Evolutionary conservation across 2,888 invertebrate genomes (phyloP).

Genomic region (Beris morrisii): DNA sequence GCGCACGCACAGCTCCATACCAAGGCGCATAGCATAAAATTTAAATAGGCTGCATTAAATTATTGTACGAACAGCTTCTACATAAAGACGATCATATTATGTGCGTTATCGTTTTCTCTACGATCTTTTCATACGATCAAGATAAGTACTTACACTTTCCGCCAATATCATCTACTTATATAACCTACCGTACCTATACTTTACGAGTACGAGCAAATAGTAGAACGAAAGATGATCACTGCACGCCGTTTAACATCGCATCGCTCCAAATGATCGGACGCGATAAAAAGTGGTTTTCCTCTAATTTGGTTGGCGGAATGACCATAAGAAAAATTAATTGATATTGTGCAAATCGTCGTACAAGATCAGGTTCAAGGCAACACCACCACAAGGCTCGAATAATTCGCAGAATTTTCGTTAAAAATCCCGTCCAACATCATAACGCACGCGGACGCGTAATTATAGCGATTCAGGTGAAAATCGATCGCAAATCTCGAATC

Average conservation of each 20-base stretch:
- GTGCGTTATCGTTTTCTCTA: no score
- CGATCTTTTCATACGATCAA: slow-evolving; percentile 15
- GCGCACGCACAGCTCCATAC: no score
- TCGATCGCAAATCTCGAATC: neutral
- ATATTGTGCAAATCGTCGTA: neutral
- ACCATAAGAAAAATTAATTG: slow-evolving; percentile 29
- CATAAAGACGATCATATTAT: no score
- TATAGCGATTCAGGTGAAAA: neutral
- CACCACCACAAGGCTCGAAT: slow-evolving; percentile 3
- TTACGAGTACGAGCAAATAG: no score
- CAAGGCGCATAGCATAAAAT: no score
- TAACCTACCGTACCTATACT: no score
- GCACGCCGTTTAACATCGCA: slow-evolving; percentile 29
- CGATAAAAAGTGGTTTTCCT: slow-evolving; percentile 27
- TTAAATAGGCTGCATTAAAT: no score
- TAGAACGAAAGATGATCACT: slow-evolving; percentile 24
- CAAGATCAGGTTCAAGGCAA: slow-evolving; percentile 28
- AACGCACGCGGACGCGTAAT: slow-evolving; percentile 10
- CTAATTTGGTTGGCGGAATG: slow-evolving; percentile 27
- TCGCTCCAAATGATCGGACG: slow-evolving; percentile 17
- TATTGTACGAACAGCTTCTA: no score
- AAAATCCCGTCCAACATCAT: slow-evolving; percentile 13
- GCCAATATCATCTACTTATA: neutral
- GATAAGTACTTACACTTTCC: slow-evolving; percentile 31
- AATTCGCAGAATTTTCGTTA: slow-evolving; percentile 18